Base-by-base conservation (phyloP, 2,113 vertebrate genomes). In the Chamaea fasciata region DNA sequence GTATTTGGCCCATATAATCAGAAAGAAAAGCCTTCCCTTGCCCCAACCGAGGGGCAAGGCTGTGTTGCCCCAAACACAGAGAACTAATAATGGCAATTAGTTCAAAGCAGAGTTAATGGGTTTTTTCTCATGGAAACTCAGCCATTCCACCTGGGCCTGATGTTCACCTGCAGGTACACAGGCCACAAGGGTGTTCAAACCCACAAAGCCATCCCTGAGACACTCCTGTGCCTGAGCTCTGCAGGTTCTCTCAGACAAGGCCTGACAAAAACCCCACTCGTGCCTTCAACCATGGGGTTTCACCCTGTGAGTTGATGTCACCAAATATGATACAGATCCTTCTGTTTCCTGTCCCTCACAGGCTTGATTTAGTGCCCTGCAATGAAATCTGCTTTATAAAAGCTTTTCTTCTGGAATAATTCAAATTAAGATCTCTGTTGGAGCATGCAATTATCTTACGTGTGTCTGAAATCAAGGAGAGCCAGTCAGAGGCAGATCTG, bases 201-300 rank as follows among this genome's bases (percentile, higher is more conserved):
- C 21, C 68, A 52, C 53, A 21, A 4, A 59, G 33, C 8, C 30
- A 55, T 23, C 46, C 44, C 39, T 26, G 49, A 0, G 5, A 13
- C 3, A 6, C 21, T 62, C 15, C 73, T 44, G 39, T 22, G 63
- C 27, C 70, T 35, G 53, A 49, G n/a, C 44, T 71, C 2, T 55
- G 50, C 59, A 49, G 59, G 24, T 15, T 63, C 6, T 42, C 27
- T 41, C 73, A 30, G 19, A 17, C 14, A 39, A 16, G 13, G 44
- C 27, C 63, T 77, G 55, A 20, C 2, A 2, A 55, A 67, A 81
- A 7, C 20, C 59, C 28, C 31, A 3, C 31, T 35, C 0, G 0
- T 13, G 10, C 35, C n/a, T 78, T 67, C 42, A 22, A 4, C 11
- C 30, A 22, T 0, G 0, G 35, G 3, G 2, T 24, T 28, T 53